Evolutionary conservation across 1,140 invertebrate genomes (phyloP), one percentile per base, ranked within the genome.

Genomic region (Diorhabda elongata): DNA sequence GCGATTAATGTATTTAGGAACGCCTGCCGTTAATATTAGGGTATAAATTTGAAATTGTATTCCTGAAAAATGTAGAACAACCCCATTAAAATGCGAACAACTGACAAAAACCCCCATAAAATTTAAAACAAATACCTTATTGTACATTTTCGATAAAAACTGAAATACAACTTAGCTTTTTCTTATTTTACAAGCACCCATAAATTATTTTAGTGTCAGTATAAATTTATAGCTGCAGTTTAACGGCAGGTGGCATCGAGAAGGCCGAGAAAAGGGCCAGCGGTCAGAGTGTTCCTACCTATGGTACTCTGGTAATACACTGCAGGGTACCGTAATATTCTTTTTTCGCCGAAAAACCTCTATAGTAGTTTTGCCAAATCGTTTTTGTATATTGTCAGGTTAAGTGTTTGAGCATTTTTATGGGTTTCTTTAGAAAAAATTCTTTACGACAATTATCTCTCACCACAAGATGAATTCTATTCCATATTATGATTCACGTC

Each of bases 81-180:
- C 6, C 47, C 47, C n/a, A 52, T 52, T 52, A 52, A 52, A 52
- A n/a, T 8, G n/a, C 47, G 47, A 52, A 52, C 47, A 52, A 6
- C 6, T 6, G 6, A 52, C 47, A 52, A 52, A 52, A 52, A 52
- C 47, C n/a, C 47, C n/a, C 47, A n/a, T 52, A 52, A 52, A 52
- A 52, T n/a, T 52, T 52, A 52, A 52, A 52, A 52, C 47, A 52
- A 52, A 52, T 52, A 52, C 47, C 47, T 52, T 52, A 52, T 52
- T 52, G 47, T 52, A 52, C 47, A 26, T 52, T 52, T 52, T 52
- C 47, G 47, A 52, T 52, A 52, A 52, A 52, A 52, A 52, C 6
- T 52, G 47, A 52, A 52, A 52, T 52, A 52, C 47, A 52, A n/a
- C 47, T 52, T 52, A n/a, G 47, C 26, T 52, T 52, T 52, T 52